A percentile compares a stretch with the other conserved stretches of the same genome.
Evolutionary conservation across 1,140 invertebrate species (phyloP).

Genomic region (Oscheius sp.): DNA sequence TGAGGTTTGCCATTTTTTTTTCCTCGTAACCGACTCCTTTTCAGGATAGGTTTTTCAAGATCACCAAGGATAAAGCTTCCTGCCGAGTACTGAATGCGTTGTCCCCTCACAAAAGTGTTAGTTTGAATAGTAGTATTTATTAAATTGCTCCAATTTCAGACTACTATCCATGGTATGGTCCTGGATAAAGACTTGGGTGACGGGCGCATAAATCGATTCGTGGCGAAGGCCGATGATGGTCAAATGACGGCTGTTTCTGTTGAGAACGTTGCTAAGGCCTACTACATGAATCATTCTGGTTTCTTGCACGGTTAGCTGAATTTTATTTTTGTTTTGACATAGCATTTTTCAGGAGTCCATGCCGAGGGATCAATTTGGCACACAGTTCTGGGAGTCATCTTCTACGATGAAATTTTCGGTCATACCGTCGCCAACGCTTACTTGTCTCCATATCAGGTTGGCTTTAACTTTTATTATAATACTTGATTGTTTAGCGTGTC

Average conservation of each 20-base stretch:
- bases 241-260: conserved; percentile 39
- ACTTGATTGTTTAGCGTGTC: conserved; percentile 31
- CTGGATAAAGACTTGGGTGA: conserved; percentile 50
- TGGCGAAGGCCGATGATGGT: conserved; percentile 22
- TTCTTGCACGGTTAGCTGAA: conserved; percentile 40
- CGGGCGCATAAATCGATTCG: conserved; percentile 48
- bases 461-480: not conserved
- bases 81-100: too few relatives aligned
- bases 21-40: too few relatives aligned
- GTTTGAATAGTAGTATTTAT: too few relatives aligned
- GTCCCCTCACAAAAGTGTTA: too few relatives aligned
- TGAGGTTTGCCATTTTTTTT: too few relatives aligned
- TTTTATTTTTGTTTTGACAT: not conserved
- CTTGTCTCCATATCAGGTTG: conserved; percentile 48
- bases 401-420: conserved; percentile 50
- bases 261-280: conserved; percentile 47
- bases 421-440: conserved; percentile 31
- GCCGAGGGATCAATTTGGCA: conserved; percentile 52
- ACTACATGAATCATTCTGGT: conserved; percentile 43
- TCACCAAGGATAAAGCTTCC: too few relatives aligned
- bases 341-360: conserved; percentile 29
- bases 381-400: conserved; percentile 49
- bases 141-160: conserved; percentile 32
- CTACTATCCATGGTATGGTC: conserved; percentile 41
- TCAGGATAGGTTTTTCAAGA: too few relatives aligned